Evolutionary conservation across 2,888 invertebrate species (phyloP), one percentile per base, ranked within the genome.

Genomic region (Nemurella pictetii): DNA sequence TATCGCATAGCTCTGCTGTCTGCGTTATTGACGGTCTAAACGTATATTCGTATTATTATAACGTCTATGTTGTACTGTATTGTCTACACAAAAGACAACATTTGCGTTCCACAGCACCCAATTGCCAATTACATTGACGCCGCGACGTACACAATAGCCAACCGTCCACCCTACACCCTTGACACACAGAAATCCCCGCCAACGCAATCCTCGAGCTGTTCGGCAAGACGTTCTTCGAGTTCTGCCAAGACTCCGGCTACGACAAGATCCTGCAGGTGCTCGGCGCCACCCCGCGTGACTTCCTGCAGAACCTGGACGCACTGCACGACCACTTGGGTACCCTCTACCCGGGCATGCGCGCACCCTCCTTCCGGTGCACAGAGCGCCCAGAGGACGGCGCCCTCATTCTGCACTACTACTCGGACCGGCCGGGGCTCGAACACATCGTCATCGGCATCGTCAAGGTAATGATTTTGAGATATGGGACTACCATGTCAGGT

Each of bases 401-500:
- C 0, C 91, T 98, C 36, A 93, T 98, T 73, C 93, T 99, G 27
- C 99, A 99, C 90, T 99, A 99, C 91, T 99, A 99, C 90, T 98
- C 98, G 0, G 98, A 98, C 88, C 94, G 98, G 87, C 96, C 97
- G 2, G 97, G 98, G 3, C 92, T 99, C 87, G 98, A 99, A 90
- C 96, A 97, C 89, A 98, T 99, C 89, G 98, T 99, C 86, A 98
- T 98, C 89, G 99, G 99, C 32, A 98, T 98, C 87, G 98, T 99
- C 0, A 97, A 98, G 94, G 97, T 97, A 91, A 88, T 2, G 55
- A n/a, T n/a, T n/a, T n/a, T n/a, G n/a, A n/a, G n/a, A n/a, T n/a
- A n/a, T n/a, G n/a, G n/a, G n/a, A n/a, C n/a, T n/a, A n/a, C n/a
- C n/a, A n/a, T n/a, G n/a, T n/a, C n/a, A n/a, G n/a, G n/a, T n/a